Conservation (phyloP, 2,888 invertebrate genomes). For the Athripsodes cinereus region DNA sequence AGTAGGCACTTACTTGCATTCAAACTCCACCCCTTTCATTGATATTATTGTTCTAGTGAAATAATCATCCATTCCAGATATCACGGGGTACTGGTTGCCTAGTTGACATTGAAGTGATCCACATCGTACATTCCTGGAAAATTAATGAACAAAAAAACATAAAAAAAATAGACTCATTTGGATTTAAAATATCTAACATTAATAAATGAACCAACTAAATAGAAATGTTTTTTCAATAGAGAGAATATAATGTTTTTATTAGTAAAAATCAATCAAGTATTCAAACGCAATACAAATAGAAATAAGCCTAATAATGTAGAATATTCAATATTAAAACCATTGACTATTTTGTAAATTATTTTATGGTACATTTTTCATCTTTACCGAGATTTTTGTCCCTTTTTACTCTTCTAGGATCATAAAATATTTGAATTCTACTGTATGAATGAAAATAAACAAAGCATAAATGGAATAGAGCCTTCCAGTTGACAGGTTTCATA, state of each 20-base stretch:
- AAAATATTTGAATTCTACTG: too few relatives aligned
- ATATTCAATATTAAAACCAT: too few relatives aligned
- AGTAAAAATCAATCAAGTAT: too few relatives aligned
- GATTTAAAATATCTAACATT: not conserved
- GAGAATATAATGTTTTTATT: not conserved
- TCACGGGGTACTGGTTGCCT: constrained; percentile 76
- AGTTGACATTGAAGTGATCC: constrained; percentile 92
- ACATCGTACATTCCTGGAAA: constrained; percentile 77
- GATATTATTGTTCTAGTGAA: constrained; percentile 86
- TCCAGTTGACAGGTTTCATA: too few relatives aligned
- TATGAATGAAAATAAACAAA: too few relatives aligned
- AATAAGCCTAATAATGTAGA: too few relatives aligned
- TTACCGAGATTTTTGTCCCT: too few relatives aligned
- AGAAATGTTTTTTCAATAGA: not conserved
- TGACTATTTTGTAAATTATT: too few relatives aligned
- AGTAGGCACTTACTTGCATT: constrained; percentile 93
- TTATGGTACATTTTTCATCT: too few relatives aligned
- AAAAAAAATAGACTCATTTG: not conserved
- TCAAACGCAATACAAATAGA: too few relatives aligned
- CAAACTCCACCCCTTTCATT: constrained; percentile 82
- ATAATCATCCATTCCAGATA: constrained; percentile 72
- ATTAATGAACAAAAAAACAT: not conserved
- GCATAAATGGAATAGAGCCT: too few relatives aligned
- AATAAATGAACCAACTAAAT: not conserved
- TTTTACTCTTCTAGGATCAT: too few relatives aligned